Conservation (phyloP, 2,888 invertebrate genomes). For the Agrochola macilenta region DNA sequence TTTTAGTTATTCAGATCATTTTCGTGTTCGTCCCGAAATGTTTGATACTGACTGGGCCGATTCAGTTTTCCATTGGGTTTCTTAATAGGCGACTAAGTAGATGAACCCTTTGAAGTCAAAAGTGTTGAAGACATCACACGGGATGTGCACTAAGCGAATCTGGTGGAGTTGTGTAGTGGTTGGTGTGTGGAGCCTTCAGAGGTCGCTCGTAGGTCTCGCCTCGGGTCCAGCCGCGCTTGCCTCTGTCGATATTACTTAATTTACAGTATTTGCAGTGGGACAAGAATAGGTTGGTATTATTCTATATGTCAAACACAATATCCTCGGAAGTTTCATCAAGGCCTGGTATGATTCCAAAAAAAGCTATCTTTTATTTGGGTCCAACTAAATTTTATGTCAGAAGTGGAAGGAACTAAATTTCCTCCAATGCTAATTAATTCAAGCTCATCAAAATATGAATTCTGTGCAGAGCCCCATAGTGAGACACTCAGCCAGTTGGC, state of each 20-base stretch:
- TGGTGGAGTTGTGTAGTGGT: slow-evolving; percentile 83
- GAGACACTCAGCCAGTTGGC: not conserved
- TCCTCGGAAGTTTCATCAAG: too few species aligned
- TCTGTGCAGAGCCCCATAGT: not conserved
- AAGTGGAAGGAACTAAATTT: not conserved
- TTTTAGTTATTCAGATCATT: not conserved
- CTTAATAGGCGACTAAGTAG: not conserved
- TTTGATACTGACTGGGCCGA: too few species aligned
- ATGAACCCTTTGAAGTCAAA: not conserved
- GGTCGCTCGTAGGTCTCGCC: slow-evolving; percentile 80
- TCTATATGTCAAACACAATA: not conserved
- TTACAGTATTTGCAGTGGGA: not conserved
- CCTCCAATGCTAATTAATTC: not conserved
- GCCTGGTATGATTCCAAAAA: not conserved
- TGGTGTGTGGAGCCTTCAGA: slow-evolving; percentile 73
- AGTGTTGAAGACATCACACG: slow-evolving; percentile 23
- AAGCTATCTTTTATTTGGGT: not conserved
- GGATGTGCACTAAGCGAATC: slow-evolving; percentile 64
- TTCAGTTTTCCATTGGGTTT: not conserved
- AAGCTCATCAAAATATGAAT: not conserved
- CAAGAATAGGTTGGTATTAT: not conserved
- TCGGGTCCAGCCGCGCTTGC: slow-evolving; percentile 75
- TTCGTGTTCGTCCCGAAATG: not conserved
- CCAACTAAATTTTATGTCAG: not conserved
- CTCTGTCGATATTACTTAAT: slow-evolving; percentile 67